Evolutionary conservation across 2,888 invertebrate genomes (phyloP).

Genomic region (Adelognathus sp.): DNA sequence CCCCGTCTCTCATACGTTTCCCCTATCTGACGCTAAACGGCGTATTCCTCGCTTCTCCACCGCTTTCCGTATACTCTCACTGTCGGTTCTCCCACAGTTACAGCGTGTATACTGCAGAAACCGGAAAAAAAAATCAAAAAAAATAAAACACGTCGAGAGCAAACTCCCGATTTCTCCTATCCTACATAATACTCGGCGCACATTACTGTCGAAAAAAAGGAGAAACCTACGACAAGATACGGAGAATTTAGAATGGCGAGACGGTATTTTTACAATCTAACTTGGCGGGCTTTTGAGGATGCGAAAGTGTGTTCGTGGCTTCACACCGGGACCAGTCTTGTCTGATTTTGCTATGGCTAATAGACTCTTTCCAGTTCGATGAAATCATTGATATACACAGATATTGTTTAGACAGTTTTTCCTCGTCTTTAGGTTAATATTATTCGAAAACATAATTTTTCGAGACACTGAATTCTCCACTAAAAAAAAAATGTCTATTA

Average conservation of each 20-base stretch:
- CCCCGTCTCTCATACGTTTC: conserved; percentile 80
- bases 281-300: conserved; percentile 22
- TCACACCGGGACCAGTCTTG: neutral
- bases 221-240: conserved; percentile 76
- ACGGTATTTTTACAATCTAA: conserved; percentile 74
- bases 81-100: conserved; percentile 32
- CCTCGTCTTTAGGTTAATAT: too few species aligned
- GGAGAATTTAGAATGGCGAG: conserved; percentile 80
- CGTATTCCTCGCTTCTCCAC: conserved; percentile 64
- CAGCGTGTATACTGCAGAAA: conserved; percentile 20
- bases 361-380: conserved; percentile 31
- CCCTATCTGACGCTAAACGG: conserved; percentile 81
- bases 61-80: conserved; percentile 40
- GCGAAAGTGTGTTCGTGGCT: conserved; percentile 14
- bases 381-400: conserved; percentile 22
- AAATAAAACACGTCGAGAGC: conserved; percentile 4
- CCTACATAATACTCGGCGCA: conserved; percentile 78
- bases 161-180: conserved; percentile 56
- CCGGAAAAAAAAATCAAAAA: conserved; percentile 5
- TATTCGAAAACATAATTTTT: neutral
- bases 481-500: too few species aligned
- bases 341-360: neutral
- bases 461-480: too few species aligned
- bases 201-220: conserved; percentile 80
- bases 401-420: too few species aligned